Evolutionary conservation across 2,797 vertebrate genomes (phyloP).

Genomic region (Hyperoplus immaculatus): DNA sequence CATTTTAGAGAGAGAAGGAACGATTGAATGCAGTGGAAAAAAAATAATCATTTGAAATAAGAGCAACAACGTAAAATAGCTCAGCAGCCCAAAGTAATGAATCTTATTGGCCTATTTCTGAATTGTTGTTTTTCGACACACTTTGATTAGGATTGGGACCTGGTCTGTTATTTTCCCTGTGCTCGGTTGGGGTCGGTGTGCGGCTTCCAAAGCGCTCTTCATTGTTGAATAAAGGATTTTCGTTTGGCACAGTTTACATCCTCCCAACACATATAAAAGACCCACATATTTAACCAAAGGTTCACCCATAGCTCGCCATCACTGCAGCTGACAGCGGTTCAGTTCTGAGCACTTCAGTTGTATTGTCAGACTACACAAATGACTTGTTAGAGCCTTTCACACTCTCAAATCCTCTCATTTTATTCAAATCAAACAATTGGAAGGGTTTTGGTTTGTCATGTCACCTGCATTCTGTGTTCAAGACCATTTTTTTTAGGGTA

Average conservation of each 20-base stretch:
- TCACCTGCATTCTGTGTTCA: conserved; percentile 2
- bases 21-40: conserved; percentile 55
- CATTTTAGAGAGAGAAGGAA: conserved; percentile 25
- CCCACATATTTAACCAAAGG: conserved; percentile 29
- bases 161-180: conserved; percentile 21
- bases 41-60: conserved; percentile 71
- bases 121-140: conserved; percentile 33
- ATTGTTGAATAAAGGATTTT: conserved; percentile 49
- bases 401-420: conserved; percentile 26
- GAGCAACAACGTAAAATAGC: conserved; percentile 65
- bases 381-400: conserved; percentile 48
- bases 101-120: conserved; percentile 44
- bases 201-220: conserved; percentile 26
- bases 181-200: conserved; percentile 12
- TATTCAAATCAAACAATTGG: conserved; percentile 28
- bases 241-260: conserved; percentile 31
- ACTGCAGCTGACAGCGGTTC: conserved; percentile 30
- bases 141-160: conserved; percentile 31
- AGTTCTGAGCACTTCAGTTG: conserved; percentile 31
- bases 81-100: conserved; percentile 62
- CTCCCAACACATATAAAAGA: conserved; percentile 11
- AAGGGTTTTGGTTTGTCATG: background rate
- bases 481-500: background rate
- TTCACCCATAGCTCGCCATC: conserved; percentile 29
- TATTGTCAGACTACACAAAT: conserved; percentile 31